Percentiles rank a stretch among this genome's conserved stretches.
phyloP scores from a whole-genome alignment of 2,797 vertebrate species.

The Antrozous pallidus region DNA sequence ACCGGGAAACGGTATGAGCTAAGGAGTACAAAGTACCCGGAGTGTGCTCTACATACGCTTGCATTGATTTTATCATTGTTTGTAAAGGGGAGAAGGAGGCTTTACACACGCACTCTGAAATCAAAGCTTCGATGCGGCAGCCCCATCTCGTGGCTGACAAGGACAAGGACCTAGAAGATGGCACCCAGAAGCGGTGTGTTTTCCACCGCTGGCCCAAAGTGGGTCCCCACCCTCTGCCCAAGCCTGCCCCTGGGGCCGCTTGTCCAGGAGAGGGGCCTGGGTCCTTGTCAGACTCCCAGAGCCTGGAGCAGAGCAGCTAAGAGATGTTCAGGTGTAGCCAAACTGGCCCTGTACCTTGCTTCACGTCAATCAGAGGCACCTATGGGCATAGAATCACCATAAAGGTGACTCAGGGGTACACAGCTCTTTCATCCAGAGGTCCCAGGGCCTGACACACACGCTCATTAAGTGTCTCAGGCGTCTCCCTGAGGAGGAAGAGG shows the following conservation, averaged over 20 bases:
- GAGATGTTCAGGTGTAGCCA: neutral
- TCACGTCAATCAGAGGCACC: neutral
- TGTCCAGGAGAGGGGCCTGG: neutral
- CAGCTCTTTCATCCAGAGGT: neutral
- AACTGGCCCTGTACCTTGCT: neutral
- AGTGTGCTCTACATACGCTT: fast-evolving
- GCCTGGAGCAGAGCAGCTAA: no score
- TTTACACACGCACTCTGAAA: fast-evolving
- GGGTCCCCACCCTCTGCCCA: neutral
- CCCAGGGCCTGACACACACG: neutral
- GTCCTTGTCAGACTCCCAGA: neutral
- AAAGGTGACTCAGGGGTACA: neutral
- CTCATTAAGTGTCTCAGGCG: neutral
- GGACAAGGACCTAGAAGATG: fast-evolving
- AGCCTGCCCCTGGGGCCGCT: neutral
- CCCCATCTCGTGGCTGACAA: fast-evolving
- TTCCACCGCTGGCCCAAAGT: neutral
- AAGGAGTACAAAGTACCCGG: neutral
- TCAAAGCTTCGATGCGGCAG: fast-evolving
- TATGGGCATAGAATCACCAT: neutral
- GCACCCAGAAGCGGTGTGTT: fast-evolving
- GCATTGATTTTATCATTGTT: no score
- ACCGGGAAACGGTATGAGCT: neutral
- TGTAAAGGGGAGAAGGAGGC: neutral
- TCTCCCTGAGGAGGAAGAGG: neutral